Conservation (phyloP, 1,140 invertebrate species). For the Leptestheria dahalacensis region DNA sequence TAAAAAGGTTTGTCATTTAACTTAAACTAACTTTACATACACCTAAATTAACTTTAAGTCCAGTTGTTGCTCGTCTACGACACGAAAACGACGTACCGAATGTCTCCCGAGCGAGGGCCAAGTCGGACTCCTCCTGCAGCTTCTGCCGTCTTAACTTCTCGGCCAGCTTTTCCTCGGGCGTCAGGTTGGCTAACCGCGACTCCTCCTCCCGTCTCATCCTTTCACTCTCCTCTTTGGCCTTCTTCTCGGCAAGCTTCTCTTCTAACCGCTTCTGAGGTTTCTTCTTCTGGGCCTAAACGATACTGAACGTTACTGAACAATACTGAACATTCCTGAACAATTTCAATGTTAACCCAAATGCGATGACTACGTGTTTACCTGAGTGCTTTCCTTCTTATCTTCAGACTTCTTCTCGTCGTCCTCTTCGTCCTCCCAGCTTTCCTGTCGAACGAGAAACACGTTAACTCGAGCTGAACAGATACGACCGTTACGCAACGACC, state of each 20-base stretch:
- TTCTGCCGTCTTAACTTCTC: slow-evolving; percentile 12
- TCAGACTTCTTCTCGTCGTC: background rate
- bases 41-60: too few relatives aligned
- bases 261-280: slow-evolving; percentile 11
- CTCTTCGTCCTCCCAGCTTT: slow-evolving; percentile 16
- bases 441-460: background rate
- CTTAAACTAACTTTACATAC: too few relatives aligned
- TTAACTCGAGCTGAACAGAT: too few relatives aligned
- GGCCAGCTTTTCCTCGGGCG: slow-evolving; percentile 13
- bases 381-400: background rate
- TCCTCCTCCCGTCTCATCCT: slow-evolving; percentile 1
- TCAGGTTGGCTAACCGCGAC: background rate
- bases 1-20: too few relatives aligned
- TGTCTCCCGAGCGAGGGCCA: slow-evolving; percentile 8
- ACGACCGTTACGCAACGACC: too few relatives aligned
- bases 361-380: background rate
- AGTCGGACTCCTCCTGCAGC: slow-evolving; percentile 12
- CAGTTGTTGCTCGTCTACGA: too few relatives aligned
- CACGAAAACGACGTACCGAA: slow-evolving; percentile 5
- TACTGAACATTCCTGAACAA: too few relatives aligned
- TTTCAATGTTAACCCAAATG: too few relatives aligned
- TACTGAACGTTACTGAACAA: too few relatives aligned
- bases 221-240: slow-evolving; percentile 9
- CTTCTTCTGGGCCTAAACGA: slow-evolving; percentile 2
- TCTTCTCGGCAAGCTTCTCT: slow-evolving; percentile 13